Conservation (phyloP, 2,888 invertebrate species). For the Zaprionus lineosus region DNA sequence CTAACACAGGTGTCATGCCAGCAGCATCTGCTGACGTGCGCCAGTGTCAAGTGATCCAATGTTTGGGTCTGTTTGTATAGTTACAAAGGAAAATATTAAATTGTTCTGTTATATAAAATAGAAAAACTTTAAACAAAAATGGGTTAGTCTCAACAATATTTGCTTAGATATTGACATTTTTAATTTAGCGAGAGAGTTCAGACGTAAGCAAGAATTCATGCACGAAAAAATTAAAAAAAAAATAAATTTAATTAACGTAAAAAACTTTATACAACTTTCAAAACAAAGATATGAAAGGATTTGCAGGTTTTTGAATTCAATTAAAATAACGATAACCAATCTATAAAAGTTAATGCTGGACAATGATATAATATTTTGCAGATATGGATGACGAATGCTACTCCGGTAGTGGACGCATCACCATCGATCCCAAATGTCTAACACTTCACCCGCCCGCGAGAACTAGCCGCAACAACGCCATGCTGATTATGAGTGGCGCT, state of each 20-base stretch:
- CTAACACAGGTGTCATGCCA: constrained; percentile 68
- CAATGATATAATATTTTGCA: no score
- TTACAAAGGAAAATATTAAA: constrained; percentile 57
- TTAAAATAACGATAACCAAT: no score
- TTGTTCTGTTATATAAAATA: constrained; percentile 59
- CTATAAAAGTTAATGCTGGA: no score
- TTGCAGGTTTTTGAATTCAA: no score
- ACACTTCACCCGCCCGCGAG: constrained; percentile 63
- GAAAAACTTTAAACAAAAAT: constrained; percentile 31
- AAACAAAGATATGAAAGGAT: no score
- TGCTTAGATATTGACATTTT: constrained; percentile 42
- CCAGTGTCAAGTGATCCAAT: constrained; percentile 44
- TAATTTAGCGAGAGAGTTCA: constrained; percentile 17
- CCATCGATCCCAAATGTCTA: constrained; percentile 77
- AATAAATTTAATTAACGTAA: no score
- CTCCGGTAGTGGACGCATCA: constrained; percentile 84
- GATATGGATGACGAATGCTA: constrained; percentile 96
- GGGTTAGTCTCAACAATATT: constrained; percentile 57
- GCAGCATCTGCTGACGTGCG: constrained; percentile 48
- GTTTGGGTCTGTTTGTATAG: constrained; percentile 43
- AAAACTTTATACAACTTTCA: no score
- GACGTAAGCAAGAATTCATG: constrained; percentile 12
- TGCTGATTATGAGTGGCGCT: constrained; percentile 46
- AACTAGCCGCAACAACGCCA: constrained; percentile 50
- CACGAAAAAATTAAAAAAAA: no score